Conservation (phyloP, 2,797 vertebrate genomes). For the Cyprinodon diabolis region DNA sequence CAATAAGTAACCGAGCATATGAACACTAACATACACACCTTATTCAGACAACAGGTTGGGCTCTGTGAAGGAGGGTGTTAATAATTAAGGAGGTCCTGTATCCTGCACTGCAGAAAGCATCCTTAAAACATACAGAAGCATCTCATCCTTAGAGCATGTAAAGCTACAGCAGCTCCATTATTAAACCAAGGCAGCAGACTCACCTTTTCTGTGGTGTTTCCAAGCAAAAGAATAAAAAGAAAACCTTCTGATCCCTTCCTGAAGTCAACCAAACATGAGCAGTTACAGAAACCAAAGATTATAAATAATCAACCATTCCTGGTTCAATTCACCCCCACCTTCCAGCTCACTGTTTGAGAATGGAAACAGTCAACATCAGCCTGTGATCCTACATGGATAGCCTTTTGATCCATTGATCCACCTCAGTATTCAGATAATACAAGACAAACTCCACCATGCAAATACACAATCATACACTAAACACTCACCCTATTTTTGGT, state of each 20-base stretch:
- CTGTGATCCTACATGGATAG: too few relatives aligned
- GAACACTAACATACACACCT: constrained; percentile 4
- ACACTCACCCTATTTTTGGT: too few relatives aligned
- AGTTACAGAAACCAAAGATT: too few relatives aligned
- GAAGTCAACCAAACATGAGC: background rate
- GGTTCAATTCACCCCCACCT: background rate
- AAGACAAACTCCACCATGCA: too few relatives aligned
- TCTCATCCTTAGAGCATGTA: background rate
- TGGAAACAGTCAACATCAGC: background rate
- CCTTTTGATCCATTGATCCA: too few relatives aligned
- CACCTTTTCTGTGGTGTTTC: background rate
- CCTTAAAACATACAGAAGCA: background rate
- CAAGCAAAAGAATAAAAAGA: background rate
- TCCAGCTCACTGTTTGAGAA: background rate
- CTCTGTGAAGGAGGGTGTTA: constrained; percentile 58
- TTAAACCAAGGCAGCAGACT: background rate
- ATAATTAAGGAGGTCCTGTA: constrained; percentile 72
- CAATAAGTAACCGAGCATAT: background rate
- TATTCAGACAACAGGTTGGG: constrained; percentile 39
- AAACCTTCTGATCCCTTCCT: too few relatives aligned
- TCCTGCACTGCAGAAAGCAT: constrained; percentile 58
- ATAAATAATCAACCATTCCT: too few relatives aligned
- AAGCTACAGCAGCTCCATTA: background rate
- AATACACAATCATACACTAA: too few relatives aligned
- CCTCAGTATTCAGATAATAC: too few relatives aligned